A percentile compares a stretch with the other conserved stretches of the same genome.
phyloP scores from a whole-genome alignment of 2,888 invertebrate species.

The Cosmorhoe ocellata region DNA sequence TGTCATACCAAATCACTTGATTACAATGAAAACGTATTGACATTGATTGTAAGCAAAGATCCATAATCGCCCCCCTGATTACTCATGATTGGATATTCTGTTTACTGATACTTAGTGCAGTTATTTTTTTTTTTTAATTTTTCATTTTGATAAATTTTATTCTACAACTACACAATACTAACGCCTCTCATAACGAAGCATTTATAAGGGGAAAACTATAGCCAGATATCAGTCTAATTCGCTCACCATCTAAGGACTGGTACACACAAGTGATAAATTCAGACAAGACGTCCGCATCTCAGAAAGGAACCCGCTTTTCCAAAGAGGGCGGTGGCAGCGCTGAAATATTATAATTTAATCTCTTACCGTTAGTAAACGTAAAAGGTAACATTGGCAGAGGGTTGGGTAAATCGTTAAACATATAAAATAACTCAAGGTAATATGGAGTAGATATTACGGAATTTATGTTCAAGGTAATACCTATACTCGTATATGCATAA shows the following conservation, averaged over 20 bases:
- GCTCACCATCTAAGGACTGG: conserved; percentile 16
- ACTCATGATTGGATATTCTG: too few relatives aligned
- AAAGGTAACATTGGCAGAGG: conserved; percentile 5
- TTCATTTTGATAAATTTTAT: too few relatives aligned
- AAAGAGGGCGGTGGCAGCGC: conserved; percentile 18
- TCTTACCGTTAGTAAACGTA: conserved; percentile 15
- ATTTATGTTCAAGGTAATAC: not conserved
- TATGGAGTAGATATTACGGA: not conserved
- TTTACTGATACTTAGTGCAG: too few relatives aligned
- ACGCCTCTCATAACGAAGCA: too few relatives aligned
- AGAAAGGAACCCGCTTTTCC: conserved; percentile 18
- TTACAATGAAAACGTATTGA: too few relatives aligned
- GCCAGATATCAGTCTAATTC: conserved; percentile 15
- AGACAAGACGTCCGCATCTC: conserved; percentile 8
- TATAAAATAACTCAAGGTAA: conserved; percentile 4
- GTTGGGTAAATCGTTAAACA: conserved; percentile 7
- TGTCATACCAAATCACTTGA: too few relatives aligned
- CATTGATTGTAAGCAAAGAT: too few relatives aligned
- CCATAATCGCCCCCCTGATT: too few relatives aligned
- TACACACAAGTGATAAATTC: conserved; percentile 20
- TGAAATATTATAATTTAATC: conserved; percentile 23
- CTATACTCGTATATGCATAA: too few relatives aligned
- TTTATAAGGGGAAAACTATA: not conserved
- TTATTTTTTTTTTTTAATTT: too few relatives aligned
- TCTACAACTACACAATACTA: too few relatives aligned